Evolutionary conservation across 2,888 invertebrate genomes (phyloP).

Genomic region (Patella ulyssiponensis): DNA sequence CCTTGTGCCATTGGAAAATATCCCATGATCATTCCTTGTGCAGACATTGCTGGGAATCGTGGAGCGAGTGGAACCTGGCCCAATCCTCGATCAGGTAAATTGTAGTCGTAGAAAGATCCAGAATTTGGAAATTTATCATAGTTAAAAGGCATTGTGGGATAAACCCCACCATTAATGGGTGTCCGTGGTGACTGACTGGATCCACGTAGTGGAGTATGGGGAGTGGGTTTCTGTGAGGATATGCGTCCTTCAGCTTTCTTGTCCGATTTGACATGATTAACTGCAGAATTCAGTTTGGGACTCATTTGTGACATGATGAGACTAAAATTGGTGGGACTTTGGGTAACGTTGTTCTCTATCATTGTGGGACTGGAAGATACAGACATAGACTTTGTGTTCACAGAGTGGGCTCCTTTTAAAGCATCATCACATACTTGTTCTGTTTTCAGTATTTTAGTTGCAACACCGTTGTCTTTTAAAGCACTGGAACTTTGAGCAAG

Average conservation of each 20-base stretch:
- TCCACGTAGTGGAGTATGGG: not conserved
- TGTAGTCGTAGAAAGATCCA: conserved; percentile 56
- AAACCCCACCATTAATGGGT: conserved; percentile 9
- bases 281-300: not conserved
- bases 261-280: not conserved
- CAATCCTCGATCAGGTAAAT: conserved; percentile 61
- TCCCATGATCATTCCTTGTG: conserved; percentile 38
- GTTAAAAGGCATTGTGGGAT: conserved; percentile 17
- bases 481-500: conserved; percentile 39
- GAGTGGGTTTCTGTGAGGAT: not conserved
- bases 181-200: conserved; percentile 14
- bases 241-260: not conserved
- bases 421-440: not conserved
- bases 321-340: not conserved
- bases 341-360: not conserved
- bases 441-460: not conserved
- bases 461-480: not conserved
- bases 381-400: not conserved
- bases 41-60: conserved; percentile 36
- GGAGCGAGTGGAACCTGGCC: conserved; percentile 40
- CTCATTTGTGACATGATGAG: not conserved
- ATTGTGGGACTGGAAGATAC: not conserved
- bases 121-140: conserved; percentile 15
- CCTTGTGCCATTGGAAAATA: conserved; percentile 35
- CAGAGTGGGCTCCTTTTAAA: not conserved